A percentile compares a stretch with the other conserved stretches of the same genome.
Evolutionary conservation across 2,797 vertebrate species (phyloP).

Genomic region (Choloepus didactylus): DNA sequence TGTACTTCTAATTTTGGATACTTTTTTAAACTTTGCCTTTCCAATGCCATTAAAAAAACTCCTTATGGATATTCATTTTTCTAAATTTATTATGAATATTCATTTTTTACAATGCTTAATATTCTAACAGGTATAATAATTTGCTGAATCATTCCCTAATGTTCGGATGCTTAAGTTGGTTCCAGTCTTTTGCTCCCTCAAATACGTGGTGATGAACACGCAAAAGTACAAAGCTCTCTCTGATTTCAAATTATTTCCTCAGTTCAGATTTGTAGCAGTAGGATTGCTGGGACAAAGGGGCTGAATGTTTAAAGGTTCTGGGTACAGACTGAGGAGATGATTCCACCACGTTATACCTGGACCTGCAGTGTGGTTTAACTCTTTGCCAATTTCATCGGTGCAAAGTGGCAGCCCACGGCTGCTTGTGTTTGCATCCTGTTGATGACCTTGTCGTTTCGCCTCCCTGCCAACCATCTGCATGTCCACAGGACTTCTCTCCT

Average conservation of each 20-base stretch:
- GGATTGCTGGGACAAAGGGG: not conserved
- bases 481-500: not conserved
- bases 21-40: not conserved
- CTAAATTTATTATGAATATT: not conserved
- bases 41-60: not conserved
- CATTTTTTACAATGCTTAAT: not conserved
- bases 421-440: not conserved
- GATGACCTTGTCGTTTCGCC: not conserved
- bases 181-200: not conserved
- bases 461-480: not conserved
- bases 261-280: not conserved
- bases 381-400: not conserved
- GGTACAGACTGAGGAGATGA: accelerated
- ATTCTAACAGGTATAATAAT: not conserved
- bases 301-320: not conserved
- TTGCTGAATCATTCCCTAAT: not conserved
- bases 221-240: not conserved
- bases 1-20: not conserved
- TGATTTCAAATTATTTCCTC: not conserved
- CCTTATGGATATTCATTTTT: not conserved
- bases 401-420: not conserved
- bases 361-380: not conserved
- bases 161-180: not conserved
- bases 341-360: accelerated
- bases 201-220: not conserved